Evolutionary conservation across 2,888 invertebrate genomes (phyloP), one percentile per base, ranked within the genome.

Genomic region (Shargacucullia verbasci): DNA sequence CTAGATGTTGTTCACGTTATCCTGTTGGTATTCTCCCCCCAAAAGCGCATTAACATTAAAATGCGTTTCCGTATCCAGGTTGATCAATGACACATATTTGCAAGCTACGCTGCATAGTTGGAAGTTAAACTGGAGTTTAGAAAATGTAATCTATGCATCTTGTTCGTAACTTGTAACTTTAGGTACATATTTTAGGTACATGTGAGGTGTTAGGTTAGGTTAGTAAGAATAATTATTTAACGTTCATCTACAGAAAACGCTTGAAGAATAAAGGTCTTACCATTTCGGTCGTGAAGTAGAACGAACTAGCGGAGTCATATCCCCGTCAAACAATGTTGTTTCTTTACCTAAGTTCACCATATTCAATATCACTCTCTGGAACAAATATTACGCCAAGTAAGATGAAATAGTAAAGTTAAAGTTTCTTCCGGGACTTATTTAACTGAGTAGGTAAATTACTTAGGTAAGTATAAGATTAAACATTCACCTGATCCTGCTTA

Each of bases 321-420:
- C 97, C 29, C 96, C 96, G 71, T 97, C 96, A 84, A 97, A 99
- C 43, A 99, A 94, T 77, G 98, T 99, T 69, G 97, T 96, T 66
- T 96, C 96, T 89, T 99, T 99, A 75, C 98, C 98, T 68, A 99
- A 96, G 91, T 99, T 99, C 0, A 99, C 98, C 58, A 99, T 96
- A 88, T 99, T 99, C 91, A 99, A 99, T 78, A 99, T 97, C 2
- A 99, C 99, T 71, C 98, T 95, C 97, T 98, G 95, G 57, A 95
- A 95, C 59, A 57, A 34, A 11, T 13, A 59, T 46, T 3, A 33
- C 11, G 29, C 2, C 27, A 2, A 20, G 0, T 39, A 2, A 15
- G 29, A 29, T 29, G 1, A 29, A 6, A 7, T 29, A 29, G 4
- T 2, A 29, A 1, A 1, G 7, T 29, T 9, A 29, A 6, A 4